A percentile compares a stretch with the other conserved stretches of the same genome.
These are phyloP conservation scores for Trachymyrmex septentrionalis DNA, from an alignment of 1,140 invertebrate genomes.

Conservation along the genomic window DNA sequence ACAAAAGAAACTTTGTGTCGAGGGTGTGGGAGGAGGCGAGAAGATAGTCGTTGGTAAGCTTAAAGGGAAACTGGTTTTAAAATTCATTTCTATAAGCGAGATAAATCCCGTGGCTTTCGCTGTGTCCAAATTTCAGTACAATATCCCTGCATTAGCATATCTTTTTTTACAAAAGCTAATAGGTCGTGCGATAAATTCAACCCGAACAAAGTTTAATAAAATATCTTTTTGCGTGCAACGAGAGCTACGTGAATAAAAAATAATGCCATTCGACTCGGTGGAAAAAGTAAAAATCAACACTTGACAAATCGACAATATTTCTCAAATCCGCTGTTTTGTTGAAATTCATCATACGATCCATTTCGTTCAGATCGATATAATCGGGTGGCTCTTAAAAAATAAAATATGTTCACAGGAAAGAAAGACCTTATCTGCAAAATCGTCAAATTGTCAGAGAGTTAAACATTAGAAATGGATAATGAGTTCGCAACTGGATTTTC, in stretches of 20 bases:
- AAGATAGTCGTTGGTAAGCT: slow-evolving; percentile 23
- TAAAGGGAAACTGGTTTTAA: slow-evolving; percentile 58
- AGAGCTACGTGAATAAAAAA: background rate
- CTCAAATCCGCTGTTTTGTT: background rate
- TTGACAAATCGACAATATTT: background rate
- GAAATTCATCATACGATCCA: too few relatives aligned
- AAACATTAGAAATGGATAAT: background rate
- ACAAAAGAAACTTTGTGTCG: slow-evolving; percentile 48
- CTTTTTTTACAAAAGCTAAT: background rate
- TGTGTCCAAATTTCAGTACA: slow-evolving; percentile 32
- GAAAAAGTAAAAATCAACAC: background rate
- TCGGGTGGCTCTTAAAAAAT: too few relatives aligned
- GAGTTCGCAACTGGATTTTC: background rate
- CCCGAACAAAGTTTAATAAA: background rate
- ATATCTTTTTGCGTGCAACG: background rate
- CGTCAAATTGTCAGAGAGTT: too few relatives aligned
- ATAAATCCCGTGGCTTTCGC: slow-evolving; percentile 28
- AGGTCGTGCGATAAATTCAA: slow-evolving; percentile 13
- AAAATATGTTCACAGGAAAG: too few relatives aligned
- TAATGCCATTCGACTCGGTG: background rate
- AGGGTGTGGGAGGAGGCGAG: slow-evolving; percentile 18
- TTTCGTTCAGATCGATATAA: too few relatives aligned
- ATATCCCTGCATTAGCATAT: background rate
- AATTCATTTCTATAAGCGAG: slow-evolving; percentile 58
- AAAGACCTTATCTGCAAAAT: too few relatives aligned